phyloP scores from a whole-genome alignment of 2,888 invertebrate genomes.

The Unio delphinus region DNA sequence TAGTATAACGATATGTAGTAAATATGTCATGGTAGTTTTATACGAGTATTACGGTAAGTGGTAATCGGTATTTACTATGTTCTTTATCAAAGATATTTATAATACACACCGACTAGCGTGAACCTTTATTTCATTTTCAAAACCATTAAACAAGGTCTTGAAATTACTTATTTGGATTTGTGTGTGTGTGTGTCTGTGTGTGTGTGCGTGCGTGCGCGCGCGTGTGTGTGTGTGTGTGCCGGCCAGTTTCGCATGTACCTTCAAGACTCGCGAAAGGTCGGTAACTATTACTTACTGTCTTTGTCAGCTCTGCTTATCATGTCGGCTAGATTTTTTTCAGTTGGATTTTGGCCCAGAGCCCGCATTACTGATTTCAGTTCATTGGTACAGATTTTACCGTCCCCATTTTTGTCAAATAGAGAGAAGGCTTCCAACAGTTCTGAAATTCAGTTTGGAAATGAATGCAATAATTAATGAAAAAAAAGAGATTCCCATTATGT shows the following conservation, averaged over 20 bases:
- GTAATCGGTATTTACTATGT: too few relatives aligned
- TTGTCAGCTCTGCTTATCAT: conserved; percentile 27
- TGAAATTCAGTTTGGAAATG: conserved; percentile 4
- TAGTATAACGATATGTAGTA: too few relatives aligned
- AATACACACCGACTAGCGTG: background rate
- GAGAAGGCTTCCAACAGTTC: conserved; percentile 36
- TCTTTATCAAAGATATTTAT: too few relatives aligned
- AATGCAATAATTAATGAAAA: too few relatives aligned
- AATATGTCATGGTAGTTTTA: too few relatives aligned
- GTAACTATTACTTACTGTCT: conserved; percentile 20
- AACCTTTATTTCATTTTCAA: background rate
- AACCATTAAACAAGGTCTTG: too few relatives aligned
- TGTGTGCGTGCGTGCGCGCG: too few relatives aligned
- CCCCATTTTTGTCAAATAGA: conserved; percentile 37
- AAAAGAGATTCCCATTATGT: too few relatives aligned
- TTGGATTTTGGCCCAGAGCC: conserved; percentile 37
- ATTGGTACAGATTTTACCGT: conserved; percentile 18
- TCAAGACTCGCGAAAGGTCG: background rate
- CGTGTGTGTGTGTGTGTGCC: background rate
- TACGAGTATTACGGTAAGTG: too few relatives aligned
- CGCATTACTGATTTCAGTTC: conserved; percentile 36
- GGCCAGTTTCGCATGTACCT: background rate
- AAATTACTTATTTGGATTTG: background rate
- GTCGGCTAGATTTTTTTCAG: conserved; percentile 18
- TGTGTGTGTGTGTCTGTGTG: too few relatives aligned